Evolutionary conservation across 2,113 vertebrate species (phyloP).

Genomic region (Vombatus ursinus): DNA sequence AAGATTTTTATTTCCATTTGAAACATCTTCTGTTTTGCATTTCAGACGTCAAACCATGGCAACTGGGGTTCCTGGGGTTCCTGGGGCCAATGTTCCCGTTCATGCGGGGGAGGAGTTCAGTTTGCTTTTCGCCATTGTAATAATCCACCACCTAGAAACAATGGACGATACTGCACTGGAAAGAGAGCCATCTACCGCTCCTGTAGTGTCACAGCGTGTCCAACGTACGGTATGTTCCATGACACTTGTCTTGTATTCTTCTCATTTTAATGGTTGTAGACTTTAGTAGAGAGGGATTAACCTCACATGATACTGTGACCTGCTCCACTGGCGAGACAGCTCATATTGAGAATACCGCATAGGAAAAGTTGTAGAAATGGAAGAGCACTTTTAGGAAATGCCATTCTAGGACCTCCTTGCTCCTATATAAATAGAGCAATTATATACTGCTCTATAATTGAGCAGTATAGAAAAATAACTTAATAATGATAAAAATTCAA

Average conservation of each 20-base stretch:
- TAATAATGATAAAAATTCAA: not conserved
- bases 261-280: not conserved
- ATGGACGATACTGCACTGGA: conserved; percentile 95
- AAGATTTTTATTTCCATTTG: conserved; percentile 13
- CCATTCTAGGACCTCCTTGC: not conserved
- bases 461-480: not conserved
- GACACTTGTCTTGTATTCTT: not conserved
- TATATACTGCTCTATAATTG: not conserved
- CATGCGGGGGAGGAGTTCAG: conserved; percentile 95
- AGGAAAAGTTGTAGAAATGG: not conserved
- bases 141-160: conserved; percentile 96
- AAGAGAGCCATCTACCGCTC: conserved; percentile 96
- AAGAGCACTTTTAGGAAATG: not conserved
- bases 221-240: conserved; percentile 84
- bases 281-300: not conserved
- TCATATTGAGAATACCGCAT: not conserved
- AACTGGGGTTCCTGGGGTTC: conserved; percentile 98
- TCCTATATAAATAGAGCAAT: not conserved
- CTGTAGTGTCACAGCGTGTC: conserved; percentile 90
- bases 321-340: not conserved
- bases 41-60: conserved; percentile 95
- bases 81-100: conserved; percentile 95
- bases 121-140: conserved; percentile 97
- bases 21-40: conserved; percentile 51
- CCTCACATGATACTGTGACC: not conserved